Evolutionary conservation across 2,888 invertebrate genomes (phyloP), one percentile per base, ranked within the genome.

Genomic region (Cepaea hortensis): DNA sequence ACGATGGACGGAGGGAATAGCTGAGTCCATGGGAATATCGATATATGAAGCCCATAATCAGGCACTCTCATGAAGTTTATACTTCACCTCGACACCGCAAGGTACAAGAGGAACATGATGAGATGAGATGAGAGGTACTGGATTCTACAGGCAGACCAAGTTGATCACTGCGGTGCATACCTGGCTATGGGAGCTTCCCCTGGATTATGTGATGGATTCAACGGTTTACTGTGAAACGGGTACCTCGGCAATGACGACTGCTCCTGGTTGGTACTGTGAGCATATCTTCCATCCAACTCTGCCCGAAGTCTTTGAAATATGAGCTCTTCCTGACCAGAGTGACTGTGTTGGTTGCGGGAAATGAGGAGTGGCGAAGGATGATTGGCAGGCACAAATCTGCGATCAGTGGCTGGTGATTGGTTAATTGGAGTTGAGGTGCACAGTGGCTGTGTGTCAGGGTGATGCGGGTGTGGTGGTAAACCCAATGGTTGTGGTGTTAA

Each of bases 381-480:
- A 50, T 65, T 79, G 48, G 55, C 50, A 9, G 81, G 81, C 11
- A 81, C 68, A 65, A 85, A 81, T 65, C 65, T 81, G 50, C 85
- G 50, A 61, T 62, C 55, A 7, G 68, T 68, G 11, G 85, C 85
- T 65, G 85, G 85, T 62, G 85, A 85, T 68, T 85, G 85, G 55
- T 23, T 50, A 35, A 85, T 62, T 50, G 85, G 85, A 75, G 85
- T 85, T 23, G 85, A 85, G 13, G 85, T 85, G 35, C 85, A 81
- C 7, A 81, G 65, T 3, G 85, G 85, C 13, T 81, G 81, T 20
- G 81, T 50, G n/a, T 85, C 85, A 48, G 75, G 0, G n/a, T 73
- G 48, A 48, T 65, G 48, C 15, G 20, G 61, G 55, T 35, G 76
- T n/a, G 85, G 68, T n/a, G 79, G 46, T 76, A 50, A 50, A 50